Evolutionary conservation across 2,113 vertebrate genomes (phyloP).

Genomic region (Macrotus californicus): DNA sequence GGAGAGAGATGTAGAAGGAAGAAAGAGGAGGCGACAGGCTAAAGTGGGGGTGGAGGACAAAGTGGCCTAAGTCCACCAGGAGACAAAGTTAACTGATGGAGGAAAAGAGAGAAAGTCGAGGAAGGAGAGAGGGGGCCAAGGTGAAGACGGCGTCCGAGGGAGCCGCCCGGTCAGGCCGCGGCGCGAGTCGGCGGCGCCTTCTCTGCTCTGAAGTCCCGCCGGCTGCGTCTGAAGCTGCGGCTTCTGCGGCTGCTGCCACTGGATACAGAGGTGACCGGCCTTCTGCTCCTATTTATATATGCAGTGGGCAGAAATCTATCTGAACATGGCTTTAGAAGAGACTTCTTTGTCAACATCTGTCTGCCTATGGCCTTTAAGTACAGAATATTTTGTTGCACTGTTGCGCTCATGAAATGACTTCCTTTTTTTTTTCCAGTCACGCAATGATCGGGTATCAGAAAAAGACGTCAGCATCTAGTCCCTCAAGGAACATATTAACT

Average conservation of each 20-base stretch:
- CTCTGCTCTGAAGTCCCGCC: conserved; percentile 83
- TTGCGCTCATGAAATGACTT: conserved; percentile 88
- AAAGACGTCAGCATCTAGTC: conserved; percentile 96
- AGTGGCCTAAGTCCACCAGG: conserved; percentile 8
- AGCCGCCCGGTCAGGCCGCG: conserved; percentile 66
- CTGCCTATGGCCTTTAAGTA: conserved; percentile 87
- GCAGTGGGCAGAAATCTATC: conserved; percentile 81
- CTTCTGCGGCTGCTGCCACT: conserved; percentile 77
- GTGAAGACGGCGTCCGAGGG: conserved; percentile 70
- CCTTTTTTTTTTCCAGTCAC: conserved; percentile 87
- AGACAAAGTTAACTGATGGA: not conserved
- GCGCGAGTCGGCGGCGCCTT: conserved; percentile 59
- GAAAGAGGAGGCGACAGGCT: not conserved
- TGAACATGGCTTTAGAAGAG: conserved; percentile 78
- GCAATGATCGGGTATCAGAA: conserved; percentile 94
- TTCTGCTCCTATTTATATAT: conserved; percentile 80
- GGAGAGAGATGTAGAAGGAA: conserved; percentile 37
- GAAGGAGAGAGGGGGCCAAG: conserved; percentile 39
- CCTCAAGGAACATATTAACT: conserved; percentile 94
- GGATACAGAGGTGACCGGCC: conserved; percentile 82
- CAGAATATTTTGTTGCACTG: conserved; percentile 88
- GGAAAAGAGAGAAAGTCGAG: not conserved
- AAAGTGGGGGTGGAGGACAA: not conserved
- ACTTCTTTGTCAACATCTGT: conserved; percentile 83
- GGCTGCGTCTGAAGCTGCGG: conserved; percentile 82